A percentile compares a stretch with the other conserved stretches of the same genome.
Conservation (phyloP, 2,797 vertebrate genomes). For the Tauraco hartlaubi region DNA sequence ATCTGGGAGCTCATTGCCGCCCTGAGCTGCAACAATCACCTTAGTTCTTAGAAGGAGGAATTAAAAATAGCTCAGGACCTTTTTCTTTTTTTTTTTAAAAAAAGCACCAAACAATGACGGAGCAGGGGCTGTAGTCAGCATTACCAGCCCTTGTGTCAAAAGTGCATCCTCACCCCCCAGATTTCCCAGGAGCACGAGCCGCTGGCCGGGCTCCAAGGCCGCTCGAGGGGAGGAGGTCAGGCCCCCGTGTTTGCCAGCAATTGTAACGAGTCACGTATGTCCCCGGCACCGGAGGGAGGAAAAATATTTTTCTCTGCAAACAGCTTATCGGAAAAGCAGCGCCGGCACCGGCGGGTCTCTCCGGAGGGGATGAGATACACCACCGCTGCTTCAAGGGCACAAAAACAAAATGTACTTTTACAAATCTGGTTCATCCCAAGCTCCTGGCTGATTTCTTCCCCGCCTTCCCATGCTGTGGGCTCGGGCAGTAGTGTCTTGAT, state of each 20-base stretch:
- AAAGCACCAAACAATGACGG: background rate
- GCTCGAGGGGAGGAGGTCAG: background rate
- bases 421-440: background rate
- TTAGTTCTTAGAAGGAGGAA: constrained; percentile 14
- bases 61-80: constrained; percentile 3
- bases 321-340: background rate
- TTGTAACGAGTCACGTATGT: background rate
- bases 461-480: background rate
- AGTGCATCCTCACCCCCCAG: background rate
- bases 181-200: background rate
- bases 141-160: background rate
- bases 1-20: background rate
- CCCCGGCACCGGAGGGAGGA: background rate
- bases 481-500: fast-evolving
- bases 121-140: background rate
- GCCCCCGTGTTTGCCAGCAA: background rate
- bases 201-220: constrained; percentile 47
- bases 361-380: background rate
- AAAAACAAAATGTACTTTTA: background rate
- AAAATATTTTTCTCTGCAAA: constrained; percentile 8
- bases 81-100: background rate
- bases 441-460: background rate
- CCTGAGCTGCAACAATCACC: background rate
- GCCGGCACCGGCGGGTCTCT: background rate
- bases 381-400: background rate